Conservation (phyloP, 2,113 vertebrate species). For the Alaudala cheleensis region DNA sequence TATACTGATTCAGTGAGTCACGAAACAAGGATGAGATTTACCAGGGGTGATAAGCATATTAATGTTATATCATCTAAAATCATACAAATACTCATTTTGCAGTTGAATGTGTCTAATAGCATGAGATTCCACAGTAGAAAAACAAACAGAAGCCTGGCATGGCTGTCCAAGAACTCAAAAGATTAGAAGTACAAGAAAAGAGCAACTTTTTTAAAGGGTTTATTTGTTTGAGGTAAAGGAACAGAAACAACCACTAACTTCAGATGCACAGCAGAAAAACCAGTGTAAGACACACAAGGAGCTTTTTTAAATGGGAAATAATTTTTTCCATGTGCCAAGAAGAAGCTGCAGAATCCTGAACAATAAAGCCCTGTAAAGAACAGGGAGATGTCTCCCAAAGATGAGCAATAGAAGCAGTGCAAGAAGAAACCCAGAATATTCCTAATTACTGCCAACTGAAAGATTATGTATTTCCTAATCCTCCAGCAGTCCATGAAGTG, state of each 20-base stretch:
- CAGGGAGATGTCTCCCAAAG: background rate
- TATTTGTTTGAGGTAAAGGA: background rate
- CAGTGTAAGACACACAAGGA: background rate
- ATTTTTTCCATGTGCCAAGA: background rate
- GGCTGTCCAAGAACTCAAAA: background rate
- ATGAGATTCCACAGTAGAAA: background rate
- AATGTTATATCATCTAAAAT: background rate
- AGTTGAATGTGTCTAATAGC: background rate
- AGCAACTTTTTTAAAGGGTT: accelerated
- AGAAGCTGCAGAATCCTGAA: background rate
- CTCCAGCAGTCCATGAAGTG: background rate
- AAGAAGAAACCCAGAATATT: background rate
- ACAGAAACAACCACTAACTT: background rate
- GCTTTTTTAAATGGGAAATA: background rate
- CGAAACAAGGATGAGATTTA: background rate
- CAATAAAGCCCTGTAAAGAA: background rate
- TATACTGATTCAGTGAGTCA: background rate
- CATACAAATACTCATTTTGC: background rate
- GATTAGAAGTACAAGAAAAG: background rate
- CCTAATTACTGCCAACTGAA: background rate
- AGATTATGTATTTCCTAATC: background rate
- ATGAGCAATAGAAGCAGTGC: background rate
- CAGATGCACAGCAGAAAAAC: background rate
- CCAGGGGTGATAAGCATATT: background rate
- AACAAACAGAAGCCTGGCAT: background rate